Base-by-base conservation (phyloP, 2,888 invertebrate species). In the Cantharis lateralis region DNA sequence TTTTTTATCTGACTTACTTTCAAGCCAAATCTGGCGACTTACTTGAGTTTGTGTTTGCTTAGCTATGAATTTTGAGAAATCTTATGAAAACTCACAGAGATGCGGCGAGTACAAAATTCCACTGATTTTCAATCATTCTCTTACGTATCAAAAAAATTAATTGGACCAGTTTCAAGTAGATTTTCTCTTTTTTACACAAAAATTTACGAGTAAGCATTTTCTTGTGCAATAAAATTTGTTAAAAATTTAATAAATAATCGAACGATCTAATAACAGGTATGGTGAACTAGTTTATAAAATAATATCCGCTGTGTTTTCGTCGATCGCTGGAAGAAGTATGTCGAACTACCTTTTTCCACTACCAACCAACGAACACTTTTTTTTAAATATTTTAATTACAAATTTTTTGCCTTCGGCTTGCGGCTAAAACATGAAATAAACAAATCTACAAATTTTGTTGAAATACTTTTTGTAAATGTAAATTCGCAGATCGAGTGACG, bases 241-340 rank as follows among this genome's bases (percentile, higher is more conserved):
- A 24, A 69, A 69, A 69, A 26, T 16, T 26, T 32, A 69, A 69
- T 20, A 20, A 68, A 24, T 16, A 11, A 68, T 32, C 20, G 26
- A 69, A 66, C 64, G 16, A 63, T 66, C 64, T 66, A 66, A 66
- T 66, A 48, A 66, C 64, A 24, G 68, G 62, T 68, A 74, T 69
- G 62, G 63, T 64, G 70, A 70, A 70, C 74, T 66, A 74, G 74
- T 70, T 70, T 70, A 70, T 69, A 68, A 69, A 69, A 32, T 69
- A 73, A 68, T 69, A 70, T 69, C 69, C 64, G 64, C 32, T 72
- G 64, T 24, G 61, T 74, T 74, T 74, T 74, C 70, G 63, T 69
- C 69, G 74, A 74, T 74, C 70, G 74, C 64, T 73, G 28, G 70
- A 66, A 66, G 74, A 74, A 74, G 74, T 74, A 28, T 74, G 74